These are phyloP conservation scores for Nephrotoma appendiculata DNA, from an alignment of 2,888 invertebrate genomes.

Conservation along the genomic window DNA sequence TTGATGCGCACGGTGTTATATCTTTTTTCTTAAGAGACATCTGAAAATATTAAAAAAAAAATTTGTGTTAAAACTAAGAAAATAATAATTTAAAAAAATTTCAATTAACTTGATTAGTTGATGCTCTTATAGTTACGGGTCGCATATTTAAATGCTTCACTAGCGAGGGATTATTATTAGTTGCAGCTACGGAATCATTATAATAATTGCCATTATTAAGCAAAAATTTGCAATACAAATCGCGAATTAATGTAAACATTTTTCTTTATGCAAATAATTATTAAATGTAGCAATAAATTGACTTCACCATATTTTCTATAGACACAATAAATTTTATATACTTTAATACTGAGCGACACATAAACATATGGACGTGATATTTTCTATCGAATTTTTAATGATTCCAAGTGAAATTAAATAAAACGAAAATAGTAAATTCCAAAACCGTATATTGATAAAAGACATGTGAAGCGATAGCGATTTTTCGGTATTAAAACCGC, in stretches of 20 bases:
- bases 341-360: background rate
- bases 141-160: background rate
- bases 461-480: background rate
- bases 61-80: background rate
- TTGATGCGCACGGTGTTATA: background rate
- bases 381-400: background rate
- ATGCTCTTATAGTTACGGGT: background rate
- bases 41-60: background rate
- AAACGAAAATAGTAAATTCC: background rate
- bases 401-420: background rate
- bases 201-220: background rate
- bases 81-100: background rate
- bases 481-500: background rate
- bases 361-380: background rate
- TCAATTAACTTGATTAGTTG: background rate
- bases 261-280: background rate
- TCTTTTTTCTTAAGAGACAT: conserved; percentile 4
- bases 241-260: background rate
- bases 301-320: background rate
- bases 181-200: background rate
- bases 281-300: background rate
- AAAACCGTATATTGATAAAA: background rate
- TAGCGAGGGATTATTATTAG: background rate
- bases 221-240: background rate
- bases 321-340: background rate